Percentiles rank a stretch among this genome's conserved stretches.
Evolutionary conservation across 2,888 invertebrate species (phyloP).

Genomic region (Lasioglossum vierecki): DNA sequence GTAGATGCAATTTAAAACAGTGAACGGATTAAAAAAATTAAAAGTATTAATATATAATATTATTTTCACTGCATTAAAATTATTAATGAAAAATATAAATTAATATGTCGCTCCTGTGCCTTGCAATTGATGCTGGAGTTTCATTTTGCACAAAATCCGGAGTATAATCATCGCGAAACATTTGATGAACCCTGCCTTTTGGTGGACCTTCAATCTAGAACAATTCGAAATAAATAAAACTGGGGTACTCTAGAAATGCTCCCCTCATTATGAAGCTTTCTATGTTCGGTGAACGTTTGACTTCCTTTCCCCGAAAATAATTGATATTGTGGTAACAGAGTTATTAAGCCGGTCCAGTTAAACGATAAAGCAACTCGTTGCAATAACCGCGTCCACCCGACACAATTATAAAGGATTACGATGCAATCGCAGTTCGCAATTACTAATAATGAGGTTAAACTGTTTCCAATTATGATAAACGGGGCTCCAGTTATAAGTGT

Average conservation of each 20-base stretch:
- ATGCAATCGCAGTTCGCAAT: conserved; percentile 55
- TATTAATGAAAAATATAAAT: no score
- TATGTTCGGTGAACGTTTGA: background rate
- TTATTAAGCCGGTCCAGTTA: background rate
- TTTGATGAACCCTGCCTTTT: no score
- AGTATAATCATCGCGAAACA: no score
- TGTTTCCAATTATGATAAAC: conserved; percentile 56
- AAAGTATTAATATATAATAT: no score
- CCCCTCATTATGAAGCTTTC: background rate
- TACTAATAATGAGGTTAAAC: conserved; percentile 61
- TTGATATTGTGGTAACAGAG: background rate
- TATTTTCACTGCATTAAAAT: no score
- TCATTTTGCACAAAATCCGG: no score
- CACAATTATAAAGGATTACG: conserved; percentile 62
- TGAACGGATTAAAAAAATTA: no score
- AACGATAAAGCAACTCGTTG: conserved; percentile 29
- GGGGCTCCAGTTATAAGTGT: background rate
- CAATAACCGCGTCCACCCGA: conserved; percentile 25
- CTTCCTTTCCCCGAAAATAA: background rate
- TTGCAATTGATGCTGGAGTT: no score
- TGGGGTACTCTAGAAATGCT: background rate
- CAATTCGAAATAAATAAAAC: background rate
- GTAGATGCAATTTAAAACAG: no score
- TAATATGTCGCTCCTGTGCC: no score
- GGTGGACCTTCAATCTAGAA: background rate